These are phyloP conservation scores for Odontocolon sp. DNA, from an alignment of 2,888 invertebrate species.

Conservation along the genomic window DNA sequence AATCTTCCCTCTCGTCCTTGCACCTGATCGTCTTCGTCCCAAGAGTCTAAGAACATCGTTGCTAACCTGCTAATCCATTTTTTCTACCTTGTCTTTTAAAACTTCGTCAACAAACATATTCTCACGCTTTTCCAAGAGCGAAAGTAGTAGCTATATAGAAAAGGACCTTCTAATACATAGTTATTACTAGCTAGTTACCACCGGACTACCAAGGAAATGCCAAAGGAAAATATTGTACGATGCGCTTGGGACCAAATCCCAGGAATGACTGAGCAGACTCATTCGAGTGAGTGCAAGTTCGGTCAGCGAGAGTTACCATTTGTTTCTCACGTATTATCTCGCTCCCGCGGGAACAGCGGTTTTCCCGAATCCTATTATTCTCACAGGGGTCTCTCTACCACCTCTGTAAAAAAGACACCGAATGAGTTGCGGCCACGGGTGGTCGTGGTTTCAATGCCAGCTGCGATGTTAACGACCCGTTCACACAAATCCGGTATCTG, in stretches of 20 bases:
- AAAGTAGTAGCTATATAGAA: conserved; percentile 26
- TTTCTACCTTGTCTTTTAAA: conserved; percentile 27
- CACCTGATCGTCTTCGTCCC: conserved; percentile 34
- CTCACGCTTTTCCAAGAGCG: conserved; percentile 50
- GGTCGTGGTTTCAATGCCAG: background rate
- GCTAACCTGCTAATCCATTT: background rate
- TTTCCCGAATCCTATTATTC: conserved; percentile 56
- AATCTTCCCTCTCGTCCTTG: conserved; percentile 22
- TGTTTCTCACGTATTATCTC: conserved; percentile 57
- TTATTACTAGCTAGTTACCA: conserved; percentile 4
- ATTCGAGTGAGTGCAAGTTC: conserved; percentile 47
- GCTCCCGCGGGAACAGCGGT: conserved; percentile 5
- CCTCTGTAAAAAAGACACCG: conserved; percentile 28
- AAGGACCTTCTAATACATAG: conserved; percentile 13
- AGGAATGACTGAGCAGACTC: conserved; percentile 54
- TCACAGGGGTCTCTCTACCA: conserved; percentile 31
- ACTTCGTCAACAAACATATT: conserved; percentile 57
- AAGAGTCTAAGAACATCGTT: conserved; percentile 35
- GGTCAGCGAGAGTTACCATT: conserved; percentile 51
- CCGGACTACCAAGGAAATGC: conserved; percentile 48
- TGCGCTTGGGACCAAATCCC: conserved; percentile 48
- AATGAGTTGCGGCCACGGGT: background rate
- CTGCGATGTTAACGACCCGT: conserved; percentile 17
- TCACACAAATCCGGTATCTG: background rate
- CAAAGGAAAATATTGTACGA: conserved; percentile 32